Conservation (phyloP, 1,140 invertebrate species). For the Vollenhovia emeryi region DNA sequence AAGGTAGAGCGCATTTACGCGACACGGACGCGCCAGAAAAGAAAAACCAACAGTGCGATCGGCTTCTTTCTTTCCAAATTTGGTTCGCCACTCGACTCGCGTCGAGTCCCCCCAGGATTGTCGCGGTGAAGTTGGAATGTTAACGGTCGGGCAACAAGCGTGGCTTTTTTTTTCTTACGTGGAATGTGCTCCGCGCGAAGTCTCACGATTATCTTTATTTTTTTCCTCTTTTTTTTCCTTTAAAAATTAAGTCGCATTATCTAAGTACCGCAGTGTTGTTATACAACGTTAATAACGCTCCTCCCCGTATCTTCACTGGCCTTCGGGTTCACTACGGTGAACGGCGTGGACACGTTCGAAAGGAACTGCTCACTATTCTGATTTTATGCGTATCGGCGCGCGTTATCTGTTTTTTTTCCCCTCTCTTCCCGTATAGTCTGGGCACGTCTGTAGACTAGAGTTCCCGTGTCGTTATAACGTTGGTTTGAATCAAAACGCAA, state of each 20-base stretch:
- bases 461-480: slow-evolving; percentile 56
- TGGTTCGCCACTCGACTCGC: slow-evolving; percentile 56
- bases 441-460: slow-evolving; percentile 72
- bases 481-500: slow-evolving; percentile 64
- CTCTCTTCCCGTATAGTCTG: slow-evolving; percentile 52
- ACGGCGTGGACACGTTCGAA: slow-evolving; percentile 70
- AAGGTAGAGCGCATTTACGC: slow-evolving; percentile 31
- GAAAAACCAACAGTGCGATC: slow-evolving; percentile 36
- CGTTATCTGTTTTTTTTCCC: slow-evolving; percentile 43
- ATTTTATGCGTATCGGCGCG: slow-evolving; percentile 48
- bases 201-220: slow-evolving; percentile 57
- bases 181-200: slow-evolving; percentile 74
- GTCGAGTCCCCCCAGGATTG: slow-evolving; percentile 35
- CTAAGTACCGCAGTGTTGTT: slow-evolving; percentile 74
- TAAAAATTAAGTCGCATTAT: slow-evolving; percentile 75
- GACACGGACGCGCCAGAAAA: slow-evolving; percentile 38
- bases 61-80: slow-evolving; percentile 48
- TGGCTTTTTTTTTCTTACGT: slow-evolving; percentile 57
- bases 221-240: slow-evolving; percentile 32
- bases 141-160: slow-evolving; percentile 71
- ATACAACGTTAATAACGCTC: slow-evolving; percentile 56
- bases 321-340: slow-evolving; percentile 68
- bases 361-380: slow-evolving; percentile 64
- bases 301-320: slow-evolving; percentile 71
- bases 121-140: slow-evolving; percentile 69